Evolutionary conservation across 1,140 invertebrate species (phyloP).

Genomic region (Euglossa dilemma): DNA sequence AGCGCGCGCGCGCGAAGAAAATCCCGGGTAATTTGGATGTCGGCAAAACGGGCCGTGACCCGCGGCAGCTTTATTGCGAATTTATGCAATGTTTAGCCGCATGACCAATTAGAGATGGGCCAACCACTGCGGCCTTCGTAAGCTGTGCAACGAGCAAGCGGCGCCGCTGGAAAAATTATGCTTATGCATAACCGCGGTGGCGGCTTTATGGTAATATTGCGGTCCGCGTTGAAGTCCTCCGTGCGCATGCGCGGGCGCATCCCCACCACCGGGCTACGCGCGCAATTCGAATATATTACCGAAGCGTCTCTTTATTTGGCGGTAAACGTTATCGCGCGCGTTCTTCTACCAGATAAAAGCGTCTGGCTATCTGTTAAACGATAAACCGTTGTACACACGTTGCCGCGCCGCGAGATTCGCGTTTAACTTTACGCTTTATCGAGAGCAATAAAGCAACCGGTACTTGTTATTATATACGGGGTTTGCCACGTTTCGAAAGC

Average conservation of each 20-base stretch:
- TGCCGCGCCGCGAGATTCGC: neutral
- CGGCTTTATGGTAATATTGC: slow-evolving; percentile 81
- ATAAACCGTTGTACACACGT: neutral
- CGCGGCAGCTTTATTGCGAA: slow-evolving; percentile 78
- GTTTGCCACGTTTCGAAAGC: neutral
- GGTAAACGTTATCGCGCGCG: slow-evolving; percentile 28
- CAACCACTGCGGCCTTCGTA: slow-evolving; percentile 65
- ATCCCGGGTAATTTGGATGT: slow-evolving; percentile 72
- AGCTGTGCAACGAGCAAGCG: slow-evolving; percentile 68
- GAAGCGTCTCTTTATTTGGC: slow-evolving; percentile 74
- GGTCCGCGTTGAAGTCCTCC: slow-evolving; percentile 80
- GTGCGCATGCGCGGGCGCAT: slow-evolving; percentile 72
- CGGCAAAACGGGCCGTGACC: slow-evolving; percentile 56
- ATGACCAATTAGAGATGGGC: slow-evolving; percentile 78
- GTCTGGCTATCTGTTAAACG: slow-evolving; percentile 18
- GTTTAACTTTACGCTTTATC: neutral
- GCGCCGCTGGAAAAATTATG: slow-evolving; percentile 78
- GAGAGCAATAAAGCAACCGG: neutral
- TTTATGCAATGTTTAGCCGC: slow-evolving; percentile 80
- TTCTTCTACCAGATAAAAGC: slow-evolving; percentile 33
- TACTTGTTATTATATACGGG: neutral
- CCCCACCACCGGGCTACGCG: slow-evolving; percentile 26
- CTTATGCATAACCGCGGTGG: slow-evolving; percentile 78
- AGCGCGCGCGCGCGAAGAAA: slow-evolving; percentile 59
- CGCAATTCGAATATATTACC: slow-evolving; percentile 77